Conservation (phyloP, 2,888 invertebrate genomes). For the Yponomeuta plumbellus region DNA sequence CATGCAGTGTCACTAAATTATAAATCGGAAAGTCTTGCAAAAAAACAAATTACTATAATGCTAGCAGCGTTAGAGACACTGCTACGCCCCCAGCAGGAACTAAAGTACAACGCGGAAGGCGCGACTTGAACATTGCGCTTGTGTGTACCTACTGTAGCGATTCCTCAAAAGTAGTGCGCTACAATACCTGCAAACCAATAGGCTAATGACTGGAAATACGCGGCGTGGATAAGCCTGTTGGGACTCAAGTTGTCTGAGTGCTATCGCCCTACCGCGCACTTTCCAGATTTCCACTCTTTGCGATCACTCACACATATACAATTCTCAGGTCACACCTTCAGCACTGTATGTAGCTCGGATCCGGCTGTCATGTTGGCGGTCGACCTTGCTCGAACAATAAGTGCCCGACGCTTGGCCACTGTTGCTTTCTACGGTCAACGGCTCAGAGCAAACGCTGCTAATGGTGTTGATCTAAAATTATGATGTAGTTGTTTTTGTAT, state of each 20-base stretch:
- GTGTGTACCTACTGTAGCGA: too few species aligned
- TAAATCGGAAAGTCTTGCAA: background rate
- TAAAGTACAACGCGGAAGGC: background rate
- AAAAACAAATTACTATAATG: background rate
- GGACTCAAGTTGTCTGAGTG: too few species aligned
- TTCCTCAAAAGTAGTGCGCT: too few species aligned
- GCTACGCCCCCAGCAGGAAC: background rate
- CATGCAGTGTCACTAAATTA: background rate
- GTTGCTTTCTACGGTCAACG: constrained; percentile 28
- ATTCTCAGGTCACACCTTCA: too few species aligned
- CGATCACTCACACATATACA: too few species aligned
- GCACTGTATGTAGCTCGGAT: constrained; percentile 16
- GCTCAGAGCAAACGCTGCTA: constrained; percentile 10
- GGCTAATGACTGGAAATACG: too few species aligned
- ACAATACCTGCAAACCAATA: too few species aligned
- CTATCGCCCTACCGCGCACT: too few species aligned
- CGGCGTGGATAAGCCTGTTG: too few species aligned
- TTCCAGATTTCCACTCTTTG: too few species aligned
- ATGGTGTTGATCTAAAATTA: background rate
- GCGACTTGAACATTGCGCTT: too few species aligned
- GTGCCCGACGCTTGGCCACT: constrained; percentile 15
- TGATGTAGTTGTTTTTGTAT: background rate
- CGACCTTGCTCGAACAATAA: constrained; percentile 26
- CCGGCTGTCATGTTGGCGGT: constrained; percentile 26
- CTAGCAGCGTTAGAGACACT: background rate